Evolutionary conservation across 2,797 vertebrate species (phyloP), one percentile per base, ranked within the genome.

Genomic region (Chromobotia macracanthus): DNA sequence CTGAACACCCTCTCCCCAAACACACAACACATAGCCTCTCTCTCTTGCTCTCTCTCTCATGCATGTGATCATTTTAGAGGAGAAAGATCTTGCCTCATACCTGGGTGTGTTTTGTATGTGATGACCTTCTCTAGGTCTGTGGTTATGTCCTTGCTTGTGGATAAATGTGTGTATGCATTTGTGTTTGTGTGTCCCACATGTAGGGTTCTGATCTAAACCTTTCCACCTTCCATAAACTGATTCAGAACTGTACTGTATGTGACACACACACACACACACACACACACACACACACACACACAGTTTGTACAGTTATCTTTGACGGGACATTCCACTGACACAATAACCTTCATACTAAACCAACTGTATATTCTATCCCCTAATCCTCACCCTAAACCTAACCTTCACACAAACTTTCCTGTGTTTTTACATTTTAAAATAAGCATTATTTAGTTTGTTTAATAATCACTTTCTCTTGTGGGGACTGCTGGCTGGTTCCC

Each of bases 1-100:
- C 91, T 81, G 83, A 87, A 88, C 89, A 90, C 89, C 88, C 89
- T 91, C 90, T 89, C 82, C 84, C 83, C 90, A 83, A 53, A 74
- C 85, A 88, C 84, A 89, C 82, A 68, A 46, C 44, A 64, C 71
- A 69, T 46, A 48, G 10, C 60, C 38, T 31, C 67, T 67, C 56
- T 12, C 66, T 68, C 65, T 41, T 64, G 13, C 46, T 48, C 60
- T 35, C 16, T 3, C n/a, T 31, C 53, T 38, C 80, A 58, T 63
- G 35, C 51, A 72, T 75, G 66, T 50, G 28, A 71, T 58, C 58
- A 76, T 68, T 72, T 56, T 19, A 60, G 61, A 80, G 64, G 50
- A 77, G 72, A 84, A 82, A 75, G 72, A 80, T 72, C 63, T 48
- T 75, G 81, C 35, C 66, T 44, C 60, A 56, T 64, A 81, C 74